Evolutionary conservation across 1,140 invertebrate species (phyloP), one percentile per base, ranked within the genome.

Genomic region (Trinorchestia longiramus): DNA sequence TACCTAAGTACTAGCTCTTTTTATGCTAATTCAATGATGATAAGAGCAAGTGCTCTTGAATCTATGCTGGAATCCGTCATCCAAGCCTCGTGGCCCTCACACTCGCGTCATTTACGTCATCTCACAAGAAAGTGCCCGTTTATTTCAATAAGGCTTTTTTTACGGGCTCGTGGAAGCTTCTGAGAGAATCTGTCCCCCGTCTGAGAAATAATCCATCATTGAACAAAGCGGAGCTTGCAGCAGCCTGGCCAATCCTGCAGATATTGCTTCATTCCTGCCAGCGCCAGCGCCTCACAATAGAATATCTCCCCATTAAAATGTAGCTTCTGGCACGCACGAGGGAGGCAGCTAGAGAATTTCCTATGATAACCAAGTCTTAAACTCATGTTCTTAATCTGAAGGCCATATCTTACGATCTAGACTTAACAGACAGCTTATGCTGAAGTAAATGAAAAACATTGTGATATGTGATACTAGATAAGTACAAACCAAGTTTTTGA

Each of bases 251-350:
- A 47, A 94, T 94, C 44, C 44, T 94, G 92, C 92, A 94, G 92
- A 94, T 94, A 94, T 94, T 94, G 92, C 92, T 43, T 94, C 92
- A 94, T 94, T 94, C 92, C 40, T 94, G 92, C 92, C 44, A n/a
- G 41, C 90, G 90, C 23, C 41, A 42, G n/a, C 41, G 92, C 92
- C 92, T 36, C 43, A 94, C 43, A 94, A 94, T 43, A 44, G 92
- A 94, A 90, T 90, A 90, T 90, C 43, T 90, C 88, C 28, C 88
- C 88, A 90, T 90, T 90, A 90, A 90, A 90, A 90, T 90, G 88
- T 90, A 90, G 88, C 88, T 43, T 28, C 88, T 19, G 43, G 88
- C 88, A 42, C 41, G 88, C 88, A 77, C 62, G 62, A 77, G 62
- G 3, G 36, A 36, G 62, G 62, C 62, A 77, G 62, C 15, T 36